Conservation (phyloP, 2,113 vertebrate species). For the Entomyzon cyanotis region DNA sequence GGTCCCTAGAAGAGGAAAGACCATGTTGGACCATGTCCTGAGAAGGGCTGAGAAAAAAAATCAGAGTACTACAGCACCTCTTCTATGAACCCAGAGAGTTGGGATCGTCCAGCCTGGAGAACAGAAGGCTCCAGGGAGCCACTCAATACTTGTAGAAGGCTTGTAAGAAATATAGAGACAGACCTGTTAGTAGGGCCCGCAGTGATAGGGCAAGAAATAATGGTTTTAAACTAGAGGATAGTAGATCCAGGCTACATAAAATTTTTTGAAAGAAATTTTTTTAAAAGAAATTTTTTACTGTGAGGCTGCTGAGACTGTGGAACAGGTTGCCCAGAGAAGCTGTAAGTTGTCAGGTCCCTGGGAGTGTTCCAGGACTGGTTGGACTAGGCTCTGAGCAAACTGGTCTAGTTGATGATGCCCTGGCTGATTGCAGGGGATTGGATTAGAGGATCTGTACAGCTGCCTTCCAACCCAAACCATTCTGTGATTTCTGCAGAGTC, state of each 20-base stretch:
- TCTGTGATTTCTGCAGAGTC: background rate
- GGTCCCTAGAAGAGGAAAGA: background rate
- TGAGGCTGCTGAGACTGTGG: background rate
- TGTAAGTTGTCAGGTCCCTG: background rate
- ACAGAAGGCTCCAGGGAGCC: background rate
- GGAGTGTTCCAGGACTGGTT: background rate
- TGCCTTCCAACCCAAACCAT: background rate
- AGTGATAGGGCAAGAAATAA: background rate
- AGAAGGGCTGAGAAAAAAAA: background rate
- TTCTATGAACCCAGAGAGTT: background rate
- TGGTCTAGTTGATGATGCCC: background rate
- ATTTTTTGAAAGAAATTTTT: background rate
- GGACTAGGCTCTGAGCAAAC: background rate
- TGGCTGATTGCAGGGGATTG: background rate
- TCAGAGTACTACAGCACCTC: background rate
- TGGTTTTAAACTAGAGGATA: background rate
- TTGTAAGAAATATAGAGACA: background rate
- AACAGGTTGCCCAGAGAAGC: background rate
- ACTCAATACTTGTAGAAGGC: background rate
- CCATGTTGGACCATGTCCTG: background rate
- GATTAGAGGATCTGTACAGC: background rate
- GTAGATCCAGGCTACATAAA: background rate
- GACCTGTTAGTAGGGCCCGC: background rate
- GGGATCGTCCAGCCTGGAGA: background rate
- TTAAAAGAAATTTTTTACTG: background rate